Percentiles rank a stretch among this genome's conserved stretches.
These are phyloP conservation scores for Araneus ventricosus DNA, from an alignment of 1,140 invertebrate genomes.

Conservation along the genomic window DNA sequence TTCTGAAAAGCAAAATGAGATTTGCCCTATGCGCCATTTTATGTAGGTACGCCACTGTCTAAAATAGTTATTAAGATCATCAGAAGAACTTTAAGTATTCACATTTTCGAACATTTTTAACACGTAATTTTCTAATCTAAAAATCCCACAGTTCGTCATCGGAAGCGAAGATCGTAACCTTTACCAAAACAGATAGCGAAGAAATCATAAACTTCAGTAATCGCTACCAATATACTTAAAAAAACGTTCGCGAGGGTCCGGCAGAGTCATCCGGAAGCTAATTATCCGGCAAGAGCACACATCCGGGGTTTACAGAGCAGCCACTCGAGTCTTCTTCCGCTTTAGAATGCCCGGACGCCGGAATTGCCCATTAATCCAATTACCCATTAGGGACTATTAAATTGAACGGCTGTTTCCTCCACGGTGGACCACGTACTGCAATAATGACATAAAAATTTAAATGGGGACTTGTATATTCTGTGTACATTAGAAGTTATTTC, in stretches of 20 bases:
- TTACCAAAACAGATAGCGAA: neutral
- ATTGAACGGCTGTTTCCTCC: neutral
- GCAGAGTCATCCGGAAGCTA: neutral
- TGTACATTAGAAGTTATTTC: neutral
- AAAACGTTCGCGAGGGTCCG: neutral
- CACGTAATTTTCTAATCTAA: no score
- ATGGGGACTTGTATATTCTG: neutral
- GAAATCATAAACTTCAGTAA: neutral
- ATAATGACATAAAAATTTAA: neutral
- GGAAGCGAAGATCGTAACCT: no score
- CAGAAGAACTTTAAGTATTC: no score
- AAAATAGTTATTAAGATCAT: no score
- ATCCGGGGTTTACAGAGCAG: slow-evolving; percentile 2
- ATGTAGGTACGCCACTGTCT: no score
- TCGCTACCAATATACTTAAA: neutral
- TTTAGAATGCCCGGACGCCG: neutral
- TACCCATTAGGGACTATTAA: slow-evolving; percentile 34
- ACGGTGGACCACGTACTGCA: neutral
- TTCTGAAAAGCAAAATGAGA: no score
- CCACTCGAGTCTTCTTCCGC: neutral
- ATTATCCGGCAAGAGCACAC: neutral
- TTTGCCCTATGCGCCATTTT: no score
- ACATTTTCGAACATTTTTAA: no score
- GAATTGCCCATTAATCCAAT: slow-evolving; percentile 40
- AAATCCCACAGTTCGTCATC: no score